Base-by-base conservation (phyloP, 2,113 vertebrate species). In the Carassius carassius region DNA sequence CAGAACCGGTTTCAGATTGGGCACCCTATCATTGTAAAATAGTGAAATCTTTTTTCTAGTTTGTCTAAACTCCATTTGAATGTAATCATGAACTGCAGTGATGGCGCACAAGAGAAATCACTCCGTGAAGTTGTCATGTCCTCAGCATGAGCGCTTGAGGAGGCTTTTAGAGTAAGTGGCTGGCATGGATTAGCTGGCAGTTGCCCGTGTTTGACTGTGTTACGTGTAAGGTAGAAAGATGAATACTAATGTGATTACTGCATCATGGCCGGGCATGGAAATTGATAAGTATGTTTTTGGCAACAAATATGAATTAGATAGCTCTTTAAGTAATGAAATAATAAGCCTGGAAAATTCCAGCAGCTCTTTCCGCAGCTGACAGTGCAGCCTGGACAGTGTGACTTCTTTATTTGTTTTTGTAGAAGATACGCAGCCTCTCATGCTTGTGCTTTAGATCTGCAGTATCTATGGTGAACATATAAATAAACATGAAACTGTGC, bases 161-260 rank as follows among this genome's bases (percentile, higher is more conserved):
- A 88, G 54, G 79, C 84, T 88, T 88, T 87, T 82, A 87, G 69
- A 74, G 47, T 63, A 60, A 86, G 87, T 67, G 83, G 47, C 35
- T 51, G 75, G 56, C 80, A 85, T 13, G 56, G 76, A 83, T 80
- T 79, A 21, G 62, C 23, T 83, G 78, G 72, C 83, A 89, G 87
- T 89, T 51, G 82, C 32, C 63, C 17, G 54, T 72, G 62, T 69
- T 81, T 81, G 86, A 86, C 85, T 85, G 81, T 51, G n/a, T n/a
- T n/a, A n/a, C n/a, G n/a, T n/a, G 72, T 86, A 85, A 87, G 74
- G 8, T 76, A 84, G 32, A 58, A 70, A 41, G 85, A 83, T 81
- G 76, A 85, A 92, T 86, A 85, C 88, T 90, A 85, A 93, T 77
- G 84, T 65, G 82, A 91, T 90, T 89, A 87, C 76, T 81, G 62